These are phyloP conservation scores for Montipora sp. DNA, from an alignment of 64 coral and sea anemone genomes.

Conservation along the genomic window DNA sequence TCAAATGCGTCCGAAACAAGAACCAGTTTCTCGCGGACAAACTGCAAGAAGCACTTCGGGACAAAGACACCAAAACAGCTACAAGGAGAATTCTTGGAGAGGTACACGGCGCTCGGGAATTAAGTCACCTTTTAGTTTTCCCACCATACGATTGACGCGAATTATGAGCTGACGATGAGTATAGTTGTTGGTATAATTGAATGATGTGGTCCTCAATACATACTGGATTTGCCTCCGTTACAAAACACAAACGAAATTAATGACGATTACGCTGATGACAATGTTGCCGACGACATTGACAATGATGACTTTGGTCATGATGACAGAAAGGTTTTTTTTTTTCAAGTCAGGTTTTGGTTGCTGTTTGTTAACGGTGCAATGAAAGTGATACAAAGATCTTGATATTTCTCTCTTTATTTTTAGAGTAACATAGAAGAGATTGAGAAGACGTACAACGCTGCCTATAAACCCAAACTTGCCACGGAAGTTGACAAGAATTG, in stretches of 20 bases:
- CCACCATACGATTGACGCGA: background rate
- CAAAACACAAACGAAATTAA: background rate
- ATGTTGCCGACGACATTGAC: background rate
- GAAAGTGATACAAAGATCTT: background rate
- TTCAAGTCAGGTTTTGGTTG: no score
- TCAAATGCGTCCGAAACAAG: constrained; percentile 50
- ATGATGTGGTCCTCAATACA: no score
- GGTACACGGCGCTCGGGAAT: constrained; percentile 1
- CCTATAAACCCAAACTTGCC: constrained; percentile 67
- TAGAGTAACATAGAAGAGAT: constrained; percentile 32
- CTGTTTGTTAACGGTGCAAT: no score
- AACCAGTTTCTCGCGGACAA: constrained; percentile 62
- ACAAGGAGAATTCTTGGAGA: constrained; percentile 69
- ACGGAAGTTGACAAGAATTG: constrained; percentile 68
- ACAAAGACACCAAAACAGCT: constrained; percentile 39
- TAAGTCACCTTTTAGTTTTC: background rate
- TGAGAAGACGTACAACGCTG: constrained; percentile 70
- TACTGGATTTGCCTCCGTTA: no score
- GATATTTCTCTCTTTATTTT: background rate
- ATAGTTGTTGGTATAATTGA: background rate
- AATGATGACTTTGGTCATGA: background rate
- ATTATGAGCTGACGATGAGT: background rate
- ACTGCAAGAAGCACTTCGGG: constrained; percentile 53
- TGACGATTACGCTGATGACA: background rate
- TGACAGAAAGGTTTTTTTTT: no score